Conservation (phyloP, 2,113 vertebrate species). For the Lycocorax pyrrhopterus region DNA sequence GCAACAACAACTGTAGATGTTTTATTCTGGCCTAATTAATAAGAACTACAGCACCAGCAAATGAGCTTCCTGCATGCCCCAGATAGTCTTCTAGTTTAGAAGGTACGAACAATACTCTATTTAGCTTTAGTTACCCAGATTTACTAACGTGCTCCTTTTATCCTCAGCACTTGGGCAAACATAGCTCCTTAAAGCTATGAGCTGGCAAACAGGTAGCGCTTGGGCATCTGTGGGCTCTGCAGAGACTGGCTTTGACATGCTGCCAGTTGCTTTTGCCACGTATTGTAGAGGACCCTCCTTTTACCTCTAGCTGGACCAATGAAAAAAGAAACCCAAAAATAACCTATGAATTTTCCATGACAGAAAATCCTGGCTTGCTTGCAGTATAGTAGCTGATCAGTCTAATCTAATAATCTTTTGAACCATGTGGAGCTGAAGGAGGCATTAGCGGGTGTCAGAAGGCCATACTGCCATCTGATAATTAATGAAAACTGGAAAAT, state of each 20-base stretch:
- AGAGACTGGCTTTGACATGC: not conserved
- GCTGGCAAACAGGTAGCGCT: not conserved
- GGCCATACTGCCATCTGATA: slow-evolving; percentile 5
- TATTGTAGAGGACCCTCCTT: not conserved
- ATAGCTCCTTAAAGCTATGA: not conserved
- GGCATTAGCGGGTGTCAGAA: slow-evolving; percentile 56
- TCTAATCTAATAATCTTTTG: slow-evolving; percentile 65
- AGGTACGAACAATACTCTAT: not conserved
- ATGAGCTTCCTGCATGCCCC: not conserved
- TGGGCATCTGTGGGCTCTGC: not conserved
- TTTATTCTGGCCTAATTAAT: slow-evolving; percentile 8
- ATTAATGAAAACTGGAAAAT: not conserved
- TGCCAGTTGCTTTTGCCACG: not conserved
- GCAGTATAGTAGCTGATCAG: slow-evolving; percentile 34
- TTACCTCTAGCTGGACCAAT: not conserved
- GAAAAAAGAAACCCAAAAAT: slow-evolving; percentile 18
- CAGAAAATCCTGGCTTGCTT: slow-evolving; percentile 57
- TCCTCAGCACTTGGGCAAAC: not conserved
- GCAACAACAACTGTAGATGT: not conserved
- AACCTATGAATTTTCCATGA: slow-evolving; percentile 60
- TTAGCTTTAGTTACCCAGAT: not conserved
- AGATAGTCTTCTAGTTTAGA: not conserved
- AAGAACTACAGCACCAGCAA: not conserved
- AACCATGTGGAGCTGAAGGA: slow-evolving; percentile 35
- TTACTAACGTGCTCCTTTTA: not conserved